A percentile compares a stretch with the other conserved stretches of the same genome.
phyloP scores from a whole-genome alignment of 2,888 invertebrate genomes.

The Halictus quadricinctus region DNA sequence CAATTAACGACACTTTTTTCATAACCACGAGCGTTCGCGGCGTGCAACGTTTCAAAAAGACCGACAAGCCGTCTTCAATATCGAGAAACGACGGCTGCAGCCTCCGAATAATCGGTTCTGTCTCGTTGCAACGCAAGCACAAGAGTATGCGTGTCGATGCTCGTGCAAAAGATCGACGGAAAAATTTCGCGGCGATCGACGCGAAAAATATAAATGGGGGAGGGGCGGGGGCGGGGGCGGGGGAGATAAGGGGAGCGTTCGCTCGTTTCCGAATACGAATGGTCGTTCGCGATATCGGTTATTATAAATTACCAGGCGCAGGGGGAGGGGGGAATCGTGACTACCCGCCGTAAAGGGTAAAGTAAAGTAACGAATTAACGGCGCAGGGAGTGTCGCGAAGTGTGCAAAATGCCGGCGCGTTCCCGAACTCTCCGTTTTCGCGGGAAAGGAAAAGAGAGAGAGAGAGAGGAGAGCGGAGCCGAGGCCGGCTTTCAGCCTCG shows the following conservation, averaged over 20 bases:
- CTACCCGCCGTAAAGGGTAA: slow-evolving; percentile 70
- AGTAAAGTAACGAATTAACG: slow-evolving; percentile 74
- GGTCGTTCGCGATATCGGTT: slow-evolving; percentile 72
- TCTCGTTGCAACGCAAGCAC: background rate
- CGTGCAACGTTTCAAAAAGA: background rate
- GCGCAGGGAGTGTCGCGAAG: slow-evolving; percentile 71
- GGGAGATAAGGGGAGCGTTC: slow-evolving; percentile 57
- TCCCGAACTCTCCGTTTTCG: slow-evolving; percentile 37
- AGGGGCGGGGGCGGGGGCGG: background rate
- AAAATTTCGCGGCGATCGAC: slow-evolving; percentile 11
- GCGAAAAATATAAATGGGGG: slow-evolving; percentile 1
- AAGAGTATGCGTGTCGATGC: background rate
- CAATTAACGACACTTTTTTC: background rate
- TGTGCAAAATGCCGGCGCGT: slow-evolving; percentile 71
- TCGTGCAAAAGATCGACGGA: background rate
- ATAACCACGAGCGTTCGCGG: background rate
- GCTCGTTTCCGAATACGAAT: slow-evolving; percentile 72
- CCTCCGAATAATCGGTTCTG: slow-evolving; percentile 1
- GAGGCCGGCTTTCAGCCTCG: slow-evolving; percentile 28
- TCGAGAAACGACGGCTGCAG: background rate
- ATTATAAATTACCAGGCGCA: slow-evolving; percentile 68
- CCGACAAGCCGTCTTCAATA: background rate
- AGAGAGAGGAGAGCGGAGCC: background rate
- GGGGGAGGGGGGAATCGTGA: slow-evolving; percentile 59
- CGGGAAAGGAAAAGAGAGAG: background rate